Percentiles rank a stretch among this genome's conserved stretches.
Evolutionary conservation across 1,140 invertebrate genomes (phyloP).

Genomic region (Bombus terrestris): DNA sequence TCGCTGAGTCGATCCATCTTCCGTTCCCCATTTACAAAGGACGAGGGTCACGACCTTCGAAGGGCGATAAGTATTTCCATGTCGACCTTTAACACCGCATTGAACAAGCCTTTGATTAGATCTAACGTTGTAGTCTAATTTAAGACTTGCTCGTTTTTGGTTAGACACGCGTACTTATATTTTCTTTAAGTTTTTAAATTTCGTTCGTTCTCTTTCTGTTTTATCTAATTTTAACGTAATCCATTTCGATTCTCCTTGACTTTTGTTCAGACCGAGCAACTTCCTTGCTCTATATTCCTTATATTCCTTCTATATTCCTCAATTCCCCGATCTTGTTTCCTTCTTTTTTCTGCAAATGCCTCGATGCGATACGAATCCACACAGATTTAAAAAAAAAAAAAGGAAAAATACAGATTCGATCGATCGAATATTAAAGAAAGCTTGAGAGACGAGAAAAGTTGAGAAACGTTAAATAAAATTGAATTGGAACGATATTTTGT

Average conservation of each 20-base stretch:
- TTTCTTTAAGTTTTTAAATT: neutral
- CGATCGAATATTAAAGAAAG: neutral
- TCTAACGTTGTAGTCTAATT: conserved; percentile 35
- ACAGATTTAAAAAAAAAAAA: neutral
- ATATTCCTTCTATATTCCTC: neutral
- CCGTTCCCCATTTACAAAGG: neutral
- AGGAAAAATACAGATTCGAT: neutral
- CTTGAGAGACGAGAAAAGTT: neutral
- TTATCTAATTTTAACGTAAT: neutral
- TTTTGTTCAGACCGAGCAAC: neutral
- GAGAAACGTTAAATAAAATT: neutral
- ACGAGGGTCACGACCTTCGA: neutral
- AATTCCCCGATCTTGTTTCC: neutral
- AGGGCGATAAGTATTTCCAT: neutral
- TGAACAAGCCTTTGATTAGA: neutral
- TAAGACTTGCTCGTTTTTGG: neutral
- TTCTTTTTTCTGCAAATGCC: conserved; percentile 9
- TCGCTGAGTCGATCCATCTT: neutral
- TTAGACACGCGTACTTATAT: neutral
- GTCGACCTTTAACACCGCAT: conserved; percentile 18
- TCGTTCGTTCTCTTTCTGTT: neutral
- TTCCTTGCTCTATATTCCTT: neutral
- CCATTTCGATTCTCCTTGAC: conserved; percentile 24
- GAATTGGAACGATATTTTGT: neutral
- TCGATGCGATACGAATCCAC: conserved; percentile 33